Conservation (phyloP, 2,888 invertebrate species). For the Caenorhabditis angaria region DNA sequence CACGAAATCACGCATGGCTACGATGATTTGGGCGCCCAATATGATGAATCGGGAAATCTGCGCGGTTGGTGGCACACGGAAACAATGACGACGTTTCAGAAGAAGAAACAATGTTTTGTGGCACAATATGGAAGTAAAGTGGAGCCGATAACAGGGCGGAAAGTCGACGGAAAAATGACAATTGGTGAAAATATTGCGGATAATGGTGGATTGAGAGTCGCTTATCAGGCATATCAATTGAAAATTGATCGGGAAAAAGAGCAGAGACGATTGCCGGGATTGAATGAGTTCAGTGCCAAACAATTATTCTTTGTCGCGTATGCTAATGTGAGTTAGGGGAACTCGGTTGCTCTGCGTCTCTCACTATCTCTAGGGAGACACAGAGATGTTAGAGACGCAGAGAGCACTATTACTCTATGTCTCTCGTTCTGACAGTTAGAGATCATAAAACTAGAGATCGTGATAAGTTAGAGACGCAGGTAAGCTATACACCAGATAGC, state of each 20-base stretch:
- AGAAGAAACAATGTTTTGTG: conserved; percentile 66
- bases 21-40: conserved; percentile 67
- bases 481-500: too few relatives aligned
- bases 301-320: conserved; percentile 75
- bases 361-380: not conserved
- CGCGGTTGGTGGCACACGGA: conserved; percentile 64
- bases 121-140: conserved; percentile 60
- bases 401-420: too few relatives aligned
- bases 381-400: too few relatives aligned
- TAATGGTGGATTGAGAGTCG: conserved; percentile 64
- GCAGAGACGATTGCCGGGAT: conserved; percentile 69
- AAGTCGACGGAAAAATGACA: conserved; percentile 64
- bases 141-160: conserved; percentile 56
- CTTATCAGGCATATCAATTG: conserved; percentile 58
- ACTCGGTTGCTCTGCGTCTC: not conserved
- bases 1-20: conserved; percentile 70
- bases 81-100: conserved; percentile 60
- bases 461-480: too few relatives aligned
- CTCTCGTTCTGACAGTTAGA: too few relatives aligned
- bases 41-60: conserved; percentile 62
- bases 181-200: conserved; percentile 69
- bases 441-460: too few relatives aligned
- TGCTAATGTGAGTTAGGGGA: conserved; percentile 64
- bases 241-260: conserved; percentile 44
- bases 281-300: conserved; percentile 72